Evolutionary conservation across 1,140 invertebrate species (phyloP), one percentile per base, ranked within the genome.

Genomic region (Portunus trituberculatus): DNA sequence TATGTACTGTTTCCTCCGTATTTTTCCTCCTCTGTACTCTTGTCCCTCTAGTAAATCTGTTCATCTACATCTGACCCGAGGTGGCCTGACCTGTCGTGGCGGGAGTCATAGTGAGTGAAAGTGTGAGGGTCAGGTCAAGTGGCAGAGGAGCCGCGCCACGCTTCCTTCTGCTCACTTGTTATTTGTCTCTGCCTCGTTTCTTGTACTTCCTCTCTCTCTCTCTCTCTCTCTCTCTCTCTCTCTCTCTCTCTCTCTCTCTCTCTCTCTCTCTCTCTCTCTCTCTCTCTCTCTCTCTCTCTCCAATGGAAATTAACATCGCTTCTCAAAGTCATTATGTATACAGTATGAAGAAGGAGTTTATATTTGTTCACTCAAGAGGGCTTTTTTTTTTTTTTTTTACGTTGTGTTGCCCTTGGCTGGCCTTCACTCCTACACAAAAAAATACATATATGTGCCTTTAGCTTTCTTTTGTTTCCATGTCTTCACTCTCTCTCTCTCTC

Each of bases 271-370:
- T 16, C 32, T 52, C 46, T 91, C 46, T 91, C 89, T 39, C 46
- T 91, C 46, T 91, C 46, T 91, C 46, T 91, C 89, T 46, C 89
- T 46, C 46, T 91, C 89, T 14, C 46, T 52, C 29, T 45, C 39
- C 7, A 8, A 52, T 7, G 48, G 52, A 12, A 59, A 20, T 2
- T 59, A 59, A 32, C 7, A 29, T 32, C 31, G 14, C 45, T 32
- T 0, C 45, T 59, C 52, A 12, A 59, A 59, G 10, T 2, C 8
- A 14, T 4, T 59, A 59, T 2, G 0, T 59, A 10, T 10, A 59
- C 0, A 4, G 52, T 20, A 59, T 59, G 3, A 59, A 59, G 39
- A 39, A 39, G 39, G 39, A 39, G 39, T 39, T 39, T 39, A 39
- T 6, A n/a, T n/a, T n/a, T n/a, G n/a, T n/a, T n/a, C n/a, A n/a